A percentile compares a stretch with the other conserved stretches of the same genome.
These are phyloP conservation scores for Microcebus jonahi DNA, from an alignment of 2,113 vertebrate genomes.

Conservation along the genomic window DNA sequence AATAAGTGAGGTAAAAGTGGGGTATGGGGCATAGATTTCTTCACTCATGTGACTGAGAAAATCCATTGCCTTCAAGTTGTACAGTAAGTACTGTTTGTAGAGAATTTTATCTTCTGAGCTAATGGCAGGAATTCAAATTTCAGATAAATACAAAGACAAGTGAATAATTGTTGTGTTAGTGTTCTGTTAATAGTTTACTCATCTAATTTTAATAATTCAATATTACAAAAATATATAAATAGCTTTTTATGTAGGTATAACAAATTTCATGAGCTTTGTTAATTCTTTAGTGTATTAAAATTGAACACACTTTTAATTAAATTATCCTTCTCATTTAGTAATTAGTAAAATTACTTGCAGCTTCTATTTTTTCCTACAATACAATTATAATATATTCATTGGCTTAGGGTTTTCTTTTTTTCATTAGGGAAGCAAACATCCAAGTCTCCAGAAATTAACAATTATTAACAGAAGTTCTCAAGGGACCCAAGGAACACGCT, in stretches of 20 bases:
- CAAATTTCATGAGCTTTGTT: background rate
- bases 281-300: background rate
- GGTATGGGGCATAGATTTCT: background rate
- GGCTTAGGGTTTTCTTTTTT: background rate
- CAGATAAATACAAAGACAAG: background rate
- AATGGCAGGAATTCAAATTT: conserved; percentile 22
- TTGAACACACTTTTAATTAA: background rate
- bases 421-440: background rate
- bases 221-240: background rate
- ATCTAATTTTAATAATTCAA: background rate
- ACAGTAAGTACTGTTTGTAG: background rate
- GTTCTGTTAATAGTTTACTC: background rate
- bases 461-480: background rate
- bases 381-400: background rate
- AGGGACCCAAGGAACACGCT: background rate
- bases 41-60: background rate
- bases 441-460: background rate
- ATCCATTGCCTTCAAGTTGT: background rate
- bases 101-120: background rate
- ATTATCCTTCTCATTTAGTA: background rate
- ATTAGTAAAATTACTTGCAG: background rate
- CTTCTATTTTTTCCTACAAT: background rate
- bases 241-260: background rate
- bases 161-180: background rate
- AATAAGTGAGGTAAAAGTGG: background rate